Base-by-base conservation (phyloP, 1,140 invertebrate species). In the Panagrolaimus sp. region DNA sequence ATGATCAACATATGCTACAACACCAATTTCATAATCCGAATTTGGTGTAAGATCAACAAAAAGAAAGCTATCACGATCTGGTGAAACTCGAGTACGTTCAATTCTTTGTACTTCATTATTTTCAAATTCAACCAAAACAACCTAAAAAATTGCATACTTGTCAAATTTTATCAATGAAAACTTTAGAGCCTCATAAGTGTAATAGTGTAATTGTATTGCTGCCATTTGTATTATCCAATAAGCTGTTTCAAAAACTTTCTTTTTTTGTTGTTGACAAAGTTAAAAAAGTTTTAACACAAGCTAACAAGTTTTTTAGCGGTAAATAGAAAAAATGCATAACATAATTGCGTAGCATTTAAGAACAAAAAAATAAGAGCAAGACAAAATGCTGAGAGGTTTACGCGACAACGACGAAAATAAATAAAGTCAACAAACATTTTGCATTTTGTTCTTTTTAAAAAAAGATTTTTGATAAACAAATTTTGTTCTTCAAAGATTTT, bases 1-100 rank as follows among this genome's bases (percentile, higher is more conserved):
- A 66, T 83, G 80, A 66, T 82, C 80, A 53, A 82, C 80, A 64
- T 82, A 80, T 38, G 80, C 80, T 14, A 83, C 63, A 13, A 82
- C 82, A 42, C 81, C 79, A 46, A 80, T 68, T 23, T 70, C 70
- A 68, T 83, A 82, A 20, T 80, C 75, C 9, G 71, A 70, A 63
- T 68, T 67, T 9, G 80, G 79, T 9, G 67, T 67, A 27, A 82
- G 65, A 20, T 78, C 76, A 48, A 71, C 69, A 63, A 82, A 83
- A 27, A 67, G 64, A 45, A 70, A 71, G 45, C 64, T 74, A 51
- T 70, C 67, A 44, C 71, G 63, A n/a, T 48, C 46, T 14, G 80
- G 73, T 27, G 69, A 45, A 9, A 82, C 65, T 31, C 80, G 68
- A 44, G 72, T 69, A 38, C 80, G 63, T 51, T 82, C 81, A 43